These are phyloP conservation scores for Sinohyriopsis cumingii DNA, from an alignment of 2,888 invertebrate species.

Conservation along the genomic window DNA sequence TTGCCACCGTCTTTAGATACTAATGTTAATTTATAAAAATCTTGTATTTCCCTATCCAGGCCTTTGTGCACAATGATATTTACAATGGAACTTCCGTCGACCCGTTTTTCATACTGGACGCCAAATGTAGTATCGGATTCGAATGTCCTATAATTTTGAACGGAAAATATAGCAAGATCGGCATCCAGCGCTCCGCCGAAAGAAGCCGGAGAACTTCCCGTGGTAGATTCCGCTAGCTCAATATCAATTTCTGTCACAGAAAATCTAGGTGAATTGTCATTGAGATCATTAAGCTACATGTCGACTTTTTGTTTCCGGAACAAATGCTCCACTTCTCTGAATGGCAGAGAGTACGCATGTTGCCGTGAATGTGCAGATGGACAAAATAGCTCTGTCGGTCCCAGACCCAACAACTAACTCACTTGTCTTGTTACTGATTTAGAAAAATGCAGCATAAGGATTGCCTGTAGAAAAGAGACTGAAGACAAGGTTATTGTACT, in stretches of 20 bases:
- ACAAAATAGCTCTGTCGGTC: conserved; percentile 46
- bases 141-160: conserved; percentile 42
- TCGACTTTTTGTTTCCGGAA: conserved; percentile 51
- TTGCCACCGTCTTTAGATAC: conserved; percentile 52
- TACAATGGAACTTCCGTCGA: conserved; percentile 48
- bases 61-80: conserved; percentile 41
- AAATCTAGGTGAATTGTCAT: conserved; percentile 57
- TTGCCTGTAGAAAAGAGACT: conserved; percentile 46
- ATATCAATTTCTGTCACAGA: conserved; percentile 34
- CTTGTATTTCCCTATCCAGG: conserved; percentile 49
- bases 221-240: conserved; percentile 48
- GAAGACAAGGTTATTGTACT: conserved; percentile 46
- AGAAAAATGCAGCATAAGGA: conserved; percentile 44
- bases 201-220: conserved; percentile 31
- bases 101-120: conserved; percentile 31
- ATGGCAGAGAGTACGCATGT: conserved; percentile 43
- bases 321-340: conserved; percentile 47
- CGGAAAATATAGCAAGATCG: conserved; percentile 46
- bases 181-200: conserved; percentile 47
- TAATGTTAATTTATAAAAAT: conserved; percentile 45
- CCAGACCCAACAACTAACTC: conserved; percentile 40
- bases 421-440: conserved; percentile 42
- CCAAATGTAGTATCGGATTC: conserved; percentile 40
- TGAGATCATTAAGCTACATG: conserved; percentile 51
- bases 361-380: conserved; percentile 33